These are phyloP conservation scores for Melieria crassipennis DNA, from an alignment of 2,888 invertebrate genomes.

Conservation along the genomic window DNA sequence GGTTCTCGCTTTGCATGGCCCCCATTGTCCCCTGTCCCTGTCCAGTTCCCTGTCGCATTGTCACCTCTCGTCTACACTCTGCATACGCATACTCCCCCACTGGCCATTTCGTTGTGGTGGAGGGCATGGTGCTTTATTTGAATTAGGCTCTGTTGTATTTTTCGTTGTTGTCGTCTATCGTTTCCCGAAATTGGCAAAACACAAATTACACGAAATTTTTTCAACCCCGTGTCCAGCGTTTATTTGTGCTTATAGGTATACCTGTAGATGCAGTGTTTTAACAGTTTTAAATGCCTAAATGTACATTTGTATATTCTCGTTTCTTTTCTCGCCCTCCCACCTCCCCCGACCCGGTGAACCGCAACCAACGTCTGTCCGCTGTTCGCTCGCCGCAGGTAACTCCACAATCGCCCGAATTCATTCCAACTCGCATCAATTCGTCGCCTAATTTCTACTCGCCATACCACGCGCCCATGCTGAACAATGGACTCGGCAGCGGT, in stretches of 20 bases:
- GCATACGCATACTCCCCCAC: too few relatives aligned
- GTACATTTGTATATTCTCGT: conserved; percentile 7
- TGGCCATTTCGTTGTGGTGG: too few relatives aligned
- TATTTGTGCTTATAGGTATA: conserved; percentile 1
- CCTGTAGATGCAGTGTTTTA: not conserved
- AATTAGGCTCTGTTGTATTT: not conserved
- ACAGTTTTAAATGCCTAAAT: conserved; percentile 39
- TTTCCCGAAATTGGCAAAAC: not conserved
- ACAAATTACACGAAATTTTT: not conserved
- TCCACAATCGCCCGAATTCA: conserved; percentile 69
- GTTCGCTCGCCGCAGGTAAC: conserved; percentile 62
- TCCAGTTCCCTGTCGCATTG: too few relatives aligned
- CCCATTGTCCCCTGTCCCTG: too few relatives aligned
- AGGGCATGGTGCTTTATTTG: not conserved
- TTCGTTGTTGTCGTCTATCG: not conserved
- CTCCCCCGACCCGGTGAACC: not conserved
- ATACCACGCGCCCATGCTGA: conserved; percentile 61
- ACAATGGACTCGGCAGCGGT: conserved; percentile 53
- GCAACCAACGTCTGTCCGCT: not conserved
- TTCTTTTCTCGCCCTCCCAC: not conserved
- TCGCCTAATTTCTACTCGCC: conserved; percentile 65
- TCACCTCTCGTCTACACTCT: too few relatives aligned
- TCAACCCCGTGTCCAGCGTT: not conserved
- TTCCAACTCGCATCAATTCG: conserved; percentile 66
- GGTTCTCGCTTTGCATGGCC: too few relatives aligned